Evolutionary conservation across 1,140 invertebrate species (phyloP).

Genomic region (Meloidogyne chitwoodi): DNA sequence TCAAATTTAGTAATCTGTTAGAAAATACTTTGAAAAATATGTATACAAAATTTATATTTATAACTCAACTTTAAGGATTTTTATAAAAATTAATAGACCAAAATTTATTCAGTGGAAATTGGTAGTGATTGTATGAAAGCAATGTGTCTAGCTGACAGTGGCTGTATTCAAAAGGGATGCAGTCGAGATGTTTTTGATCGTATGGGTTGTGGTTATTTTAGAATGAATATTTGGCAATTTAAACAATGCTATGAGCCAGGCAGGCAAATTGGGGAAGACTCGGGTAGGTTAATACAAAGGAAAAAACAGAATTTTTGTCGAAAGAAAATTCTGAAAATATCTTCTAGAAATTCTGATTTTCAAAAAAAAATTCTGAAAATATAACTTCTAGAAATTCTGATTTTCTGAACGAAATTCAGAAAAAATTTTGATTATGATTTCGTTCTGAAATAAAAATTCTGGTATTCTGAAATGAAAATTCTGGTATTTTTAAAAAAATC

Average conservation of each 20-base stretch:
- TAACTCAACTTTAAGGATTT: background rate
- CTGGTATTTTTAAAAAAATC: no score
- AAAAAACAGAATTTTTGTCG: background rate
- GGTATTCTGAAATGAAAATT: no score
- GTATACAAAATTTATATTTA: background rate
- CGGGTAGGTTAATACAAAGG: background rate
- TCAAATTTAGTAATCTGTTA: background rate
- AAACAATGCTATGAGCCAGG: conserved; percentile 60
- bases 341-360: background rate
- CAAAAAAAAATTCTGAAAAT: background rate
- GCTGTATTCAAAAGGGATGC: conserved; percentile 53
- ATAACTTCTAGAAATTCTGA: background rate
- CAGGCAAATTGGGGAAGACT: conserved; percentile 54
- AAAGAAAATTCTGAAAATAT: background rate
- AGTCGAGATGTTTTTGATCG: conserved; percentile 48
- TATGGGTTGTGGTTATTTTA: conserved; percentile 57
- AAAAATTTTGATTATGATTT: no score
- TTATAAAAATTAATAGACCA: background rate
- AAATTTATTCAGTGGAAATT: conserved; percentile 49
- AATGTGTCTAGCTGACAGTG: conserved; percentile 57
- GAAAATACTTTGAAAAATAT: background rate
- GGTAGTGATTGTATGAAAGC: conserved; percentile 56
- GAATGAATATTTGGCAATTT: conserved; percentile 59
- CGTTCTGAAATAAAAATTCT: no score
- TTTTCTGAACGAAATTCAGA: no score